Conservation (phyloP, 2,888 invertebrate species). For the Antheraea assamensis region DNA sequence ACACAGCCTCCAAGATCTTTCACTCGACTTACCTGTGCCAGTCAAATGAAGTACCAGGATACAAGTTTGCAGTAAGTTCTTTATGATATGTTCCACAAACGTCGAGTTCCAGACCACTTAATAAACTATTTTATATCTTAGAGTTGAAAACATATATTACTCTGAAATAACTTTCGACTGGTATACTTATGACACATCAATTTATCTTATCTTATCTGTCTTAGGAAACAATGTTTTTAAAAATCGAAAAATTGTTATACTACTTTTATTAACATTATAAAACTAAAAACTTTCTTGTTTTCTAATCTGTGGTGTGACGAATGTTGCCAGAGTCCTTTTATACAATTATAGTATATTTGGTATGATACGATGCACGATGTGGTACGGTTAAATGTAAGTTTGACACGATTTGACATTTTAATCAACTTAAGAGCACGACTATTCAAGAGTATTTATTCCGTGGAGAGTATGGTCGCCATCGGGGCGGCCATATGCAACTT, state of each 20-base stretch:
- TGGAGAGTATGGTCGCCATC: no score
- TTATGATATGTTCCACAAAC: not conserved
- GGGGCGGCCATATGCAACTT: no score
- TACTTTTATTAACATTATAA: not conserved
- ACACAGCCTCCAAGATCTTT: not conserved
- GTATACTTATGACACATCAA: slow-evolving; percentile 16
- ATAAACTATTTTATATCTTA: not conserved
- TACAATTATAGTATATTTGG: no score
- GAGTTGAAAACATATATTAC: not conserved
- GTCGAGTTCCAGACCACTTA: not conserved
- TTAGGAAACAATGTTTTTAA: not conserved
- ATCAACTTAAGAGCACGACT: no score
- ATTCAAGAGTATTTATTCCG: no score
- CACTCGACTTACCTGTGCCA: slow-evolving; percentile 1
- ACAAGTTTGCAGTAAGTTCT: not conserved
- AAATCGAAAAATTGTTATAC: slow-evolving; percentile 23
- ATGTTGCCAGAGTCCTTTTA: not conserved
- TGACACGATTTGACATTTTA: no score
- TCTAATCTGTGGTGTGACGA: slow-evolving; percentile 11
- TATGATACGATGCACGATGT: no score
- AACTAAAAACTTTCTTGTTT: slow-evolving; percentile 41
- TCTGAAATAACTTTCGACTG: not conserved
- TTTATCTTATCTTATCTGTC: slow-evolving; percentile 22
- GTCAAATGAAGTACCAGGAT: not conserved
- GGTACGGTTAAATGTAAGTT: no score